A percentile compares a stretch with the other conserved stretches of the same genome.
These are phyloP conservation scores for Parapristionchus giblindavisi DNA, from an alignment of 2,888 invertebrate genomes.

Conservation along the genomic window DNA sequence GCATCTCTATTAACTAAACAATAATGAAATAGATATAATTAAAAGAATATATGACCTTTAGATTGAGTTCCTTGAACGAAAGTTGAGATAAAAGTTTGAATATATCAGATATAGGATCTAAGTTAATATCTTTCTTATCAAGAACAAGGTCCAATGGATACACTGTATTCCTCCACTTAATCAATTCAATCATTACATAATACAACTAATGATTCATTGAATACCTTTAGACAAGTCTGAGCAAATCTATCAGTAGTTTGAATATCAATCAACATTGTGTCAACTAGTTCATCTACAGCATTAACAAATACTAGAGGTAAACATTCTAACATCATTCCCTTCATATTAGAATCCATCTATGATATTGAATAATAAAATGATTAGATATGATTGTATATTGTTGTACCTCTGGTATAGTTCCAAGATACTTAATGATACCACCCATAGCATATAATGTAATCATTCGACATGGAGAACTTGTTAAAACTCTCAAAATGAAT, in stretches of 20 bases:
- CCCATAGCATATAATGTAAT: not conserved
- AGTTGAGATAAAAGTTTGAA: not conserved
- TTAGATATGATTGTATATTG: not conserved
- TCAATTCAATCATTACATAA: not conserved
- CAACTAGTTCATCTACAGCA: not conserved
- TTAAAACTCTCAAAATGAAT: not conserved
- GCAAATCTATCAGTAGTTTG: slow-evolving; percentile 35
- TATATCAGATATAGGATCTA: not conserved
- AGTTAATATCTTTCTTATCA: not conserved
- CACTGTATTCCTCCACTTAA: not conserved
- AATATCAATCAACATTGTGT: not conserved
- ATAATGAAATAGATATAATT: too few relatives aligned
- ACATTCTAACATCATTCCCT: not conserved
- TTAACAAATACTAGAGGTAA: slow-evolving; percentile 10
- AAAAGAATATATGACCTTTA: not conserved
- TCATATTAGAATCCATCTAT: not conserved
- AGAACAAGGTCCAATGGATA: not conserved
- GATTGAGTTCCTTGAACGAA: not conserved
- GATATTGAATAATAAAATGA: not conserved
- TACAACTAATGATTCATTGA: not conserved
- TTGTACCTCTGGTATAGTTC: not conserved
- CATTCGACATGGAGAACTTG: not conserved
- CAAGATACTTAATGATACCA: not conserved
- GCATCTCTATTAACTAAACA: slow-evolving; percentile 18
- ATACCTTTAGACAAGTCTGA: slow-evolving; percentile 23